phyloP scores from a whole-genome alignment of 2,797 vertebrate species.

The Lycodopsis pacificus region DNA sequence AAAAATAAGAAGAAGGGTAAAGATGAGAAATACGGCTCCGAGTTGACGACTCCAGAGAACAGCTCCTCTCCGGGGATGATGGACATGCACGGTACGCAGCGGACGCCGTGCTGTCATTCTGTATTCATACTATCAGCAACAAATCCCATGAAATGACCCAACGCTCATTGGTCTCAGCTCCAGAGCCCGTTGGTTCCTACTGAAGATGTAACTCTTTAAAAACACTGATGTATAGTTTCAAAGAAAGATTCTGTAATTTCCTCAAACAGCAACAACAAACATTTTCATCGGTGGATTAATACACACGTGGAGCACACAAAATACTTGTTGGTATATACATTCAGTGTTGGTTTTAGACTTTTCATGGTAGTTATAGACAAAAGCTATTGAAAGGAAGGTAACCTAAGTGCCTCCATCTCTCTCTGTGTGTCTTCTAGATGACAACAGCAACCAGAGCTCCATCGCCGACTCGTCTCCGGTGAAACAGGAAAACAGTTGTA shows the following conservation, averaged over 20 bases:
- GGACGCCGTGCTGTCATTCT: no score
- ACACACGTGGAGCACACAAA: background rate
- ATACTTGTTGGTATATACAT: no score
- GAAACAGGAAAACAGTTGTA: conserved; percentile 98
- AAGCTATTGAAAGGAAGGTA: background rate
- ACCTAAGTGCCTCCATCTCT: background rate
- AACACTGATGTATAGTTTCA: background rate
- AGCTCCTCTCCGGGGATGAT: conserved; percentile 99
- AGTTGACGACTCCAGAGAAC: conserved; percentile 97
- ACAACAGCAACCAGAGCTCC: conserved; percentile 99
- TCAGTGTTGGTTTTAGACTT: no score
- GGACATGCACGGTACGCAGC: conserved; percentile 95
- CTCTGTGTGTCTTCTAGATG: conserved; percentile 80
- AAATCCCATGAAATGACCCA: no score
- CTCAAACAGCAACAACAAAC: no score
- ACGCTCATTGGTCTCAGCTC: background rate
- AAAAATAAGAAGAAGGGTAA: conserved; percentile 99
- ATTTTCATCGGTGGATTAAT: background rate
- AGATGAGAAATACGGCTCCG: conserved; percentile 97
- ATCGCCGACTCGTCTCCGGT: conserved; percentile 97
- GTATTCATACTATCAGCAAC: background rate
- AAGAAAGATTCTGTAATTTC: no score
- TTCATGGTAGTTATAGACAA: no score
- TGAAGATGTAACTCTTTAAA: background rate
- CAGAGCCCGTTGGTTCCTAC: background rate